Base-by-base conservation (phyloP, 2,797 vertebrate species). In the Malacoctenus gilli region DNA sequence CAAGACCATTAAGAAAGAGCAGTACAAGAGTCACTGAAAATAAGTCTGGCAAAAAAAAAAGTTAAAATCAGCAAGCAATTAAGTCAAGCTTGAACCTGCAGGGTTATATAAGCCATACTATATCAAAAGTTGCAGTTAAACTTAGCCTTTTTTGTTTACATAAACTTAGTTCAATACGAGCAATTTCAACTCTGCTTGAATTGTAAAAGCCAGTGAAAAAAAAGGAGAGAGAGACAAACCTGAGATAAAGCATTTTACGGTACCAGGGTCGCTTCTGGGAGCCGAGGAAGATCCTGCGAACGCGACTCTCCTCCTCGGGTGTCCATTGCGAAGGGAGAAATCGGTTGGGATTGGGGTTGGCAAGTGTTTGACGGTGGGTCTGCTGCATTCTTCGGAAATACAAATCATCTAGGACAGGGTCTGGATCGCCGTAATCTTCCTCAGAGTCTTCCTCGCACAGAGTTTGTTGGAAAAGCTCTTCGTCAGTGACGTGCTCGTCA, bases 261-360 rank as follows among this genome's bases (percentile, higher is more conserved):
- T 96, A 98, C 96, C 95, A 98, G 0, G 94, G 94, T 79, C 94
- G 94, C 77, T 84, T 92, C 89, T 90, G 92, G 36, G 92, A 93
- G 68, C 92, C 92, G 2, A 91, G 92, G 69, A 91, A 92, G 80
- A 95, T 91, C 43, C 89, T 91, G 65, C 86, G 91, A 80, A 94
- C 93, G 8, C 88, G 91, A 39, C 76, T 59, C 46, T 92, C 93
- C 79, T 94, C 92, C 62, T 95, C 94, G 15, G 93, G 93, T 36
- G 89, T 92, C 94, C 94, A 95, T 74, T 91, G 89, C 30, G 83
- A 93, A 34, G 94, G 95, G 65, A 95, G 89, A 86, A 95, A 96
- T 67, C 88, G 91, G 79, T 95, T 92, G 36, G 86, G 91, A 59
- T 88, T 53, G 23, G 78, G 69, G 62, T 92, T 92, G 67, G 74